phyloP scores from a whole-genome alignment of 2,797 vertebrate species.

The Lophotriccus pileatus region DNA sequence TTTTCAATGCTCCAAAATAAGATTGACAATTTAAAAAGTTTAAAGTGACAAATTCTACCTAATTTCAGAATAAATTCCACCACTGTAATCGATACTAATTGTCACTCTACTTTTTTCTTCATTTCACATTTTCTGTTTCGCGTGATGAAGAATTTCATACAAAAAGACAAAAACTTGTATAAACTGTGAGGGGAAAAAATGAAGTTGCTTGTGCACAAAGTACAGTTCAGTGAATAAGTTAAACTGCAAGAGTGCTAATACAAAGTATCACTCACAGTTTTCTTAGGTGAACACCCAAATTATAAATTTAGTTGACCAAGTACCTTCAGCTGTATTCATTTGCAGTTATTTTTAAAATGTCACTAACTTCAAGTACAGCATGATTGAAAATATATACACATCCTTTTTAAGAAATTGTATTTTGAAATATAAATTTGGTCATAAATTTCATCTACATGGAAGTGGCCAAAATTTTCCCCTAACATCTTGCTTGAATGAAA shows the following conservation, averaged over 20 bases:
- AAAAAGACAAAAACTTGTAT: not conserved
- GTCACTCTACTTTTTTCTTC: not conserved
- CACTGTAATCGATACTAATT: not conserved
- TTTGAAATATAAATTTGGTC: not conserved
- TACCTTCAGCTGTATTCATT: not conserved
- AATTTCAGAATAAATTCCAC: not conserved
- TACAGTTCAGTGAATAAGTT: not conserved
- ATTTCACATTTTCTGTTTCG: not conserved
- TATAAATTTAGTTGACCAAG: not conserved
- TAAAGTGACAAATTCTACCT: not conserved
- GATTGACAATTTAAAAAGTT: not conserved
- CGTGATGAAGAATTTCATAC: not conserved
- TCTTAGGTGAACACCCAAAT: not conserved
- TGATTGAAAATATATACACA: not conserved
- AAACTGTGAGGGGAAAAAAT: not conserved
- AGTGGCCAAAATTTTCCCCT: not conserved
- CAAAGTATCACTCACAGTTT: not conserved
- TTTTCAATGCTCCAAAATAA: not conserved
- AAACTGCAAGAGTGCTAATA: not conserved
- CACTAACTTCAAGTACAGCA: not conserved
- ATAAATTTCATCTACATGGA: not conserved
- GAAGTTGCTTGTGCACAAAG: not conserved
- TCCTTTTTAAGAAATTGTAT: not conserved
- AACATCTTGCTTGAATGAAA: not conserved
- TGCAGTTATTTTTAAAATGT: not conserved